Evolutionary conservation across 2,888 invertebrate genomes (phyloP).

Genomic region (Ormyrus labotus): DNA sequence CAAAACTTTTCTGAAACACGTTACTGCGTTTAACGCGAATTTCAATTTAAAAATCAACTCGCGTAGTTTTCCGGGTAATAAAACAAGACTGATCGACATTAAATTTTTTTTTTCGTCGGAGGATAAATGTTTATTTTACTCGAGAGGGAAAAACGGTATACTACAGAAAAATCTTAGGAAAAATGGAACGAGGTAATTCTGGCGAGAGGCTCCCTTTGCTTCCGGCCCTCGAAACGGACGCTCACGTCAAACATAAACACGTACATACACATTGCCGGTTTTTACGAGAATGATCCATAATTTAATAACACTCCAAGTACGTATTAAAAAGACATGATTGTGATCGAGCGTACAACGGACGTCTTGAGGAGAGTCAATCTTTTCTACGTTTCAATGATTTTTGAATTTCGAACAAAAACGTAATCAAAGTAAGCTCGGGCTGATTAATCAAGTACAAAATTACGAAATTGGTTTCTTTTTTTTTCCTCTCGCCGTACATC

Average conservation of each 20-base stretch:
- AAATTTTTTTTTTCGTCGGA: no score
- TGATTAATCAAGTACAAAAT: no score
- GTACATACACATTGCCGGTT: constrained; percentile 15
- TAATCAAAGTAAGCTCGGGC: no score
- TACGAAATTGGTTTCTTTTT: neutral
- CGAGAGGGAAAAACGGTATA: no score
- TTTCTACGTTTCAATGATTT: neutral
- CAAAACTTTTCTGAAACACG: no score
- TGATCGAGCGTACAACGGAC: constrained; percentile 16
- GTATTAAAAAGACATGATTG: constrained; percentile 30
- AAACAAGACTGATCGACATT: no score
- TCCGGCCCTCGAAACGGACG: constrained; percentile 1
- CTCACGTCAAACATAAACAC: neutral
- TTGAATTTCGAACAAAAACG: no score
- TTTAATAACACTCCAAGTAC: constrained; percentile 36
- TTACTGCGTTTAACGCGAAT: no score
- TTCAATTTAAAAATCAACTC: no score
- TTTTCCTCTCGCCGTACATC: neutral
- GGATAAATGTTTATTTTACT: no score
- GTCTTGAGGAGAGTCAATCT: constrained; percentile 4
- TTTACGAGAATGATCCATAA: constrained; percentile 44
- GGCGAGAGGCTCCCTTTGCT: constrained; percentile 24
- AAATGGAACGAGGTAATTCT: constrained; percentile 11
- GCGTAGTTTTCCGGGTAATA: no score
- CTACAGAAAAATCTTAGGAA: neutral